Conservation (phyloP, 2,113 vertebrate genomes). For the Tachycineta bicolor region DNA sequence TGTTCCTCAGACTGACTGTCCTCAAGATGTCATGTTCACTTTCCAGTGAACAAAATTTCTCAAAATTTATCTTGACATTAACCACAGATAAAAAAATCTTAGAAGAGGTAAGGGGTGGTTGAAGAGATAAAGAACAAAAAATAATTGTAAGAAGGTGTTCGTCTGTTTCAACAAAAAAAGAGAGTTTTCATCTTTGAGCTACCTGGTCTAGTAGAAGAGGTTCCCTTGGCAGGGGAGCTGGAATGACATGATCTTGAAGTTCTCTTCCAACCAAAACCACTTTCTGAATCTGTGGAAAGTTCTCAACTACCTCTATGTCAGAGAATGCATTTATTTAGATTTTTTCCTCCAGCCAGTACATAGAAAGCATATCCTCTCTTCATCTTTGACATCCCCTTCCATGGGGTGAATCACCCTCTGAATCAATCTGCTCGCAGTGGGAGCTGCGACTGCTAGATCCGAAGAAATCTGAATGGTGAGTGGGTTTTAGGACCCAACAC, state of each 20-base stretch:
- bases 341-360: not conserved
- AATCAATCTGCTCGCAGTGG: not conserved
- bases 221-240: not conserved
- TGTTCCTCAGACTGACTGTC: rapidly evolving
- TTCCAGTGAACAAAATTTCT: not conserved
- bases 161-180: no score
- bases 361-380: not conserved
- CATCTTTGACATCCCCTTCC: not conserved
- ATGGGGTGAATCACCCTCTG: not conserved
- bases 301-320: not conserved
- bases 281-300: not conserved
- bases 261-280: not conserved
- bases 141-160: not conserved
- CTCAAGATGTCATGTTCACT: no score
- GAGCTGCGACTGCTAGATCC: not conserved
- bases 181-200: not conserved
- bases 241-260: not conserved
- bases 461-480: rapidly evolving
- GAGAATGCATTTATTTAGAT: not conserved
- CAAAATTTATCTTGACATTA: not conserved
- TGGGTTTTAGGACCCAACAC: not conserved
- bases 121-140: not conserved
- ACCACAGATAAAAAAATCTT: not conserved
- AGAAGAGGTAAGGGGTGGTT: not conserved
- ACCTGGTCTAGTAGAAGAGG: not conserved